These are phyloP conservation scores for Lepidothrix coronata DNA, from an alignment of 2,113 vertebrate species.

Conservation along the genomic window DNA sequence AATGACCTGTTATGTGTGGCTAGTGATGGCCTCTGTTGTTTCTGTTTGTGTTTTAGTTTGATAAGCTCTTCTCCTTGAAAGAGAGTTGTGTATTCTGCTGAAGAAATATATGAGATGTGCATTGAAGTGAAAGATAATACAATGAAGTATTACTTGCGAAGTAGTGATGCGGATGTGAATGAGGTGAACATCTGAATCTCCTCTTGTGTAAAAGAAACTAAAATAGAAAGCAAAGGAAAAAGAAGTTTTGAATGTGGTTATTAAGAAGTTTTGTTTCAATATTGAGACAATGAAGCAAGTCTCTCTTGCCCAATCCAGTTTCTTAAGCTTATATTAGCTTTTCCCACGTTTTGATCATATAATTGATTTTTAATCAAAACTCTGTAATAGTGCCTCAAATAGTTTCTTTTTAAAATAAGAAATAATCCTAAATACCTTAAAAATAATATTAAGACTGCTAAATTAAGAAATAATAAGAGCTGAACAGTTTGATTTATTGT, in stretches of 20 bases:
- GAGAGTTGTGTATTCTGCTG: background rate
- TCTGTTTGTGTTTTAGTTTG: background rate
- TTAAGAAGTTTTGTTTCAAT: background rate
- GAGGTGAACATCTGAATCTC: background rate
- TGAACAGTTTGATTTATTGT: background rate
- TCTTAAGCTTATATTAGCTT: background rate
- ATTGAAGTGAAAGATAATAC: constrained; percentile 54
- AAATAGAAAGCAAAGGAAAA: background rate
- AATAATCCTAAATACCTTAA: background rate
- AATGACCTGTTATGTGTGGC: background rate
- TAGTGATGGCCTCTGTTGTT: background rate
- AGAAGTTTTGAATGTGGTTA: background rate
- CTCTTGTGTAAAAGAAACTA: background rate
- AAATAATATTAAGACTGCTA: background rate
- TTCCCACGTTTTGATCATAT: background rate
- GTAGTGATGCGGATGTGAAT: background rate
- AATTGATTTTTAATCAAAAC: background rate
- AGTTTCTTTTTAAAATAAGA: background rate
- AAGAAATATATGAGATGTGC: background rate
- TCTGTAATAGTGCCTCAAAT: background rate
- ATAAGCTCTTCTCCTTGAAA: background rate
- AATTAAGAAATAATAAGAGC: background rate
- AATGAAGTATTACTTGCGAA: constrained; percentile 14
- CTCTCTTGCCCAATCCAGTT: background rate
- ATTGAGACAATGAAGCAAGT: background rate